Conservation (phyloP, 2,797 vertebrate genomes). For the Lateolabrax maculatus region DNA sequence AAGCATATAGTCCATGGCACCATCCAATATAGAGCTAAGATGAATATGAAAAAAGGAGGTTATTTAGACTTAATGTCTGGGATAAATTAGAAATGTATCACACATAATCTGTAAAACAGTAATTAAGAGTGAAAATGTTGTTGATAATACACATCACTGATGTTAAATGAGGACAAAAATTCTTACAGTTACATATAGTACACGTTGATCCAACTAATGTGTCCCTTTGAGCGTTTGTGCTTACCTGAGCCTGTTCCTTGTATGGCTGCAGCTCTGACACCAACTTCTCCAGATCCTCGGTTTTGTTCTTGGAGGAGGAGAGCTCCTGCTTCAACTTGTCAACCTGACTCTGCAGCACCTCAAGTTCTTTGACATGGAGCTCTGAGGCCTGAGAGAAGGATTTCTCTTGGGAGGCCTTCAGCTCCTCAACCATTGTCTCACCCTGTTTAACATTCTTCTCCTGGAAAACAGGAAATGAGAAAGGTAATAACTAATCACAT, state of each 20-base stretch:
- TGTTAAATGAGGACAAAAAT: conserved; percentile 9
- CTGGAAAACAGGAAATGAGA: conserved; percentile 73
- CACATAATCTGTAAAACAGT: conserved; percentile 5
- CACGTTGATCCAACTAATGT: neutral
- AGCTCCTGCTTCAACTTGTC: conserved; percentile 83
- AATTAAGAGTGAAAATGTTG: neutral
- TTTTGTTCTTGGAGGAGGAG: conserved; percentile 77
- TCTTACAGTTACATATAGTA: neutral
- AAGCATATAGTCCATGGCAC: conserved; percentile 28
- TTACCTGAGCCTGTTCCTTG: conserved; percentile 90
- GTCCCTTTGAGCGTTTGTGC: neutral
- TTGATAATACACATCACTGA: conserved; percentile 5
- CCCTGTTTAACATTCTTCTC: conserved; percentile 84
- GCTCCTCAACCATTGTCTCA: conserved; percentile 82
- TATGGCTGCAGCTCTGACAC: conserved; percentile 87
- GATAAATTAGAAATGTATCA: neutral
- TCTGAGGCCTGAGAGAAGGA: conserved; percentile 80
- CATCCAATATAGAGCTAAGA: conserved; percentile 13
- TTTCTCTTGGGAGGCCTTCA: conserved; percentile 86
- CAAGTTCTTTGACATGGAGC: conserved; percentile 80
- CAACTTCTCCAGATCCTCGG: conserved; percentile 82
- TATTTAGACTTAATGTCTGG: conserved; percentile 5
- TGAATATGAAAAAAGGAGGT: conserved; percentile 18
- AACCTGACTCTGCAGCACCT: conserved; percentile 79
- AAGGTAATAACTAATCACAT: conserved; percentile 4